Evolutionary conservation across 1,140 invertebrate species (phyloP).

Genomic region (Colletes gigas): DNA sequence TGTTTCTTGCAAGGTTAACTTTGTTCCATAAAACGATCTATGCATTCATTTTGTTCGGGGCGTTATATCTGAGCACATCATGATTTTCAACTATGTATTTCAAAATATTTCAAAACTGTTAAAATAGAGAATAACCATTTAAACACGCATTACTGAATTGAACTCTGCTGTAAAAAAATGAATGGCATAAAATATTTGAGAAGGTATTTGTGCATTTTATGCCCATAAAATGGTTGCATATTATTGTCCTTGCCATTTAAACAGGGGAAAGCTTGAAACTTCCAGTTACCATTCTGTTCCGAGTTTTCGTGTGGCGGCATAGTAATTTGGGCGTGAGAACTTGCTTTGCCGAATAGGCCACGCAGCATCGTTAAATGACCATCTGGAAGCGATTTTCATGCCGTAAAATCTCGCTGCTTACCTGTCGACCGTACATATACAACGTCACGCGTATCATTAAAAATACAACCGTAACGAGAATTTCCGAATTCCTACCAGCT

Average conservation of each 20-base stretch:
- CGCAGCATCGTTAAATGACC: constrained; percentile 57
- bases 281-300: neutral
- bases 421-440: constrained; percentile 37
- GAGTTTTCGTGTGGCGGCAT: constrained; percentile 67
- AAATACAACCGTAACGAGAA: constrained; percentile 46
- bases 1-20: too few relatives aligned
- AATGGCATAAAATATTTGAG: neutral
- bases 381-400: constrained; percentile 76
- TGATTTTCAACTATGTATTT: too few relatives aligned
- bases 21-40: too few relatives aligned
- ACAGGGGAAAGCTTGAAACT: constrained; percentile 1
- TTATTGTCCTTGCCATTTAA: neutral
- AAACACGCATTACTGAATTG: too few relatives aligned
- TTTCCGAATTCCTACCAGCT: neutral
- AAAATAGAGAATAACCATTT: too few relatives aligned
- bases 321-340: constrained; percentile 71
- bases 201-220: neutral
- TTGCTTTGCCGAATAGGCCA: constrained; percentile 46
- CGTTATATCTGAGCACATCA: too few relatives aligned
- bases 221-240: neutral
- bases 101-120: too few relatives aligned
- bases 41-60: too few relatives aligned
- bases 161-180: neutral
- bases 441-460: constrained; percentile 57
- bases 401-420: constrained; percentile 70